Base-by-base conservation (phyloP, 2,888 invertebrate species). In the Pantelozetes paolii region DNA sequence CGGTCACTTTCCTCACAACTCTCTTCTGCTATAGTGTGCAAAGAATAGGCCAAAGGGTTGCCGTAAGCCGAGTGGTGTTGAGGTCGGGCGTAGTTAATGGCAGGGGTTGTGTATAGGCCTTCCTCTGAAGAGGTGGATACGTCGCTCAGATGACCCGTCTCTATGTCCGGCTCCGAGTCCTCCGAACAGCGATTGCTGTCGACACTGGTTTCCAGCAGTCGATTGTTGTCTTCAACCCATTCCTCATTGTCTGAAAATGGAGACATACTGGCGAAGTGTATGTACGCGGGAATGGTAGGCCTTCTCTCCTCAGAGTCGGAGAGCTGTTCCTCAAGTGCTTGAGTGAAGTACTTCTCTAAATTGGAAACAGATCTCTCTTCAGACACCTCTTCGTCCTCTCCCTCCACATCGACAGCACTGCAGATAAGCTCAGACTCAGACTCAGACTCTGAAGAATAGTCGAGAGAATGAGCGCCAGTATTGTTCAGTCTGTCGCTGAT, bases 11-110 rank as follows among this genome's bases (percentile, higher is more conserved):
- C 94, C 84, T 94, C 94, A 82, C 94, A 94, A 80, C 92, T 93
- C 83, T 94, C 94, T 84, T 94, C 94, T 36, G 93, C 89, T 78
- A 94, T 94, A 0, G 94, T 94, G 81, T 94, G 94, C 77, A 94
- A 84, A 1, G 93, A 93, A 81, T 93, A 92, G 83, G 94, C 92
- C 40, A 76, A 72, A 18, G 77, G 78, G 69, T 77, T 76, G 64
- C 76, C 76, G 64, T 76, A 76, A 13, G 50, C 36, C 1, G 30
- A n/a, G n/a, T n/a, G n/a, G n/a, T 62, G 36, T 62, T 15, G n/a
- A n/a, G 32, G 26, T 20, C 64, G 69, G 15, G 72, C 73, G 9
- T 26, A 28, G 32, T 32, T 18, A 23, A 71, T 76, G 1, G 3
- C 36, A 6, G 62, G 30, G 1, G 62, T 62, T 5, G 32, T n/a